A percentile compares a stretch with the other conserved stretches of the same genome.
Conservation (phyloP, 1,140 invertebrate genomes). For the Drosophila sucinea region DNA sequence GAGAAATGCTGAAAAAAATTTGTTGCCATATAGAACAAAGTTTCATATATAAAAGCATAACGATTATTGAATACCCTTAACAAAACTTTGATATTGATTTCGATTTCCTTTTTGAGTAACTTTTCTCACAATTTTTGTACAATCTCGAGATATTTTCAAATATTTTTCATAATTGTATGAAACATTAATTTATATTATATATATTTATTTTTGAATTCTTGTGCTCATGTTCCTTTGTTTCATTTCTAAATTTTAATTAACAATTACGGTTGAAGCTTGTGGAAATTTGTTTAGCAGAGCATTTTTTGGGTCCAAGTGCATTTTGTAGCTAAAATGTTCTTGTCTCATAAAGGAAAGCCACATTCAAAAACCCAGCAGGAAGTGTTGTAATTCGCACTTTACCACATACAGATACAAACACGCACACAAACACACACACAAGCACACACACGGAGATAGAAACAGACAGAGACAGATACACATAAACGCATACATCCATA, state of each 20-base stretch:
- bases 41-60: no score
- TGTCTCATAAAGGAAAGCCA: slow-evolving; percentile 42
- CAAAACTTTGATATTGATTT: no score
- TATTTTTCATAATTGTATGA: no score
- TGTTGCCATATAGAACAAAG: no score
- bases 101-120: no score
- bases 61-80: no score
- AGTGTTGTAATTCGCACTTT: slow-evolving; percentile 76
- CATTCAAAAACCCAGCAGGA: slow-evolving; percentile 45
- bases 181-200: no score
- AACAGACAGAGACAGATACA: slow-evolving; percentile 25
- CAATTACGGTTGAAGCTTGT: neutral
- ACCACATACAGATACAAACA: slow-evolving; percentile 37
- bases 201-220: no score
- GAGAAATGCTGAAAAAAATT: no score
- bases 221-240: no score
- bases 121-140: no score
- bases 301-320: neutral
- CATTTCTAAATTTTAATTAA: neutral
- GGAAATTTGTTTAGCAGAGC: neutral
- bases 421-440: slow-evolving; percentile 20
- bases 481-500: slow-evolving; percentile 9
- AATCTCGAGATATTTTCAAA: no score
- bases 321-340: neutral
- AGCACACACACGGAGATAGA: slow-evolving; percentile 15